These are phyloP conservation scores for Coryphaenoides rupestris DNA, from an alignment of 2,113 vertebrate species.

Conservation along the genomic window DNA sequence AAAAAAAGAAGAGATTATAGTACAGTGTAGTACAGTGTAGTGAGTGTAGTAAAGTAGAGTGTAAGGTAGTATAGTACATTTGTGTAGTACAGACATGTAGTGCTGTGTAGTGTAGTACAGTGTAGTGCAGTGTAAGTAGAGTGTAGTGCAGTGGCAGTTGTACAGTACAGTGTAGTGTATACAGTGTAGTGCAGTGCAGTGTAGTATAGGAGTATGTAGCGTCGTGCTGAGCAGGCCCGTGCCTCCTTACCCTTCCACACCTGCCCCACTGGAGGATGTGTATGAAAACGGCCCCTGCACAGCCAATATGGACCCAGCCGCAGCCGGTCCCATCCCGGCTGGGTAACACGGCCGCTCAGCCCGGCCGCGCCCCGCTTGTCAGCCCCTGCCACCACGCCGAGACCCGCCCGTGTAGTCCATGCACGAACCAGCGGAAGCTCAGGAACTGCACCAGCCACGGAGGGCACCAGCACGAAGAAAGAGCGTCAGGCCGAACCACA, in stretches of 20 bases:
- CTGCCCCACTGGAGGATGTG: constrained; percentile 97
- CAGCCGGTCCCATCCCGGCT: constrained; percentile 85
- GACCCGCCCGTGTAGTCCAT: constrained; percentile 93
- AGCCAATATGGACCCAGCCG: constrained; percentile 92
- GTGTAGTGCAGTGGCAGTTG: too few relatives aligned
- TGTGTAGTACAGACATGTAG: too few relatives aligned
- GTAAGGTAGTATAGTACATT: neutral
- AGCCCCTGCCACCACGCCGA: constrained; percentile 91
- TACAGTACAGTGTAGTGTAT: too few relatives aligned
- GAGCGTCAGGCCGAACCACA: constrained; percentile 91
- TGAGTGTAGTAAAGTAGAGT: neutral
- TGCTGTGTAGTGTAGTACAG: too few relatives aligned
- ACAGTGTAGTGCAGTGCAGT: too few relatives aligned
- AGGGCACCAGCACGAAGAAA: constrained; percentile 95
- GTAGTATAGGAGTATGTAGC: too few relatives aligned
- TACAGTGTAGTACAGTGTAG: too few relatives aligned
- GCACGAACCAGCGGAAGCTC: constrained; percentile 98
- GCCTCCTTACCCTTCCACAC: constrained; percentile 97
- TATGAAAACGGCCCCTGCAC: constrained; percentile 88
- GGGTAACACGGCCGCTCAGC: constrained; percentile 72
- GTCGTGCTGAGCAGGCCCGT: too few relatives aligned
- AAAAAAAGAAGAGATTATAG: too few relatives aligned
- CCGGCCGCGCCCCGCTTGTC: constrained; percentile 81
- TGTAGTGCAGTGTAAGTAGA: too few relatives aligned
- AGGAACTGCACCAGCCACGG: constrained; percentile 95